A percentile compares a stretch with the other conserved stretches of the same genome.
phyloP scores from a whole-genome alignment of 2,888 invertebrate genomes.

The Brenthis daphne region DNA sequence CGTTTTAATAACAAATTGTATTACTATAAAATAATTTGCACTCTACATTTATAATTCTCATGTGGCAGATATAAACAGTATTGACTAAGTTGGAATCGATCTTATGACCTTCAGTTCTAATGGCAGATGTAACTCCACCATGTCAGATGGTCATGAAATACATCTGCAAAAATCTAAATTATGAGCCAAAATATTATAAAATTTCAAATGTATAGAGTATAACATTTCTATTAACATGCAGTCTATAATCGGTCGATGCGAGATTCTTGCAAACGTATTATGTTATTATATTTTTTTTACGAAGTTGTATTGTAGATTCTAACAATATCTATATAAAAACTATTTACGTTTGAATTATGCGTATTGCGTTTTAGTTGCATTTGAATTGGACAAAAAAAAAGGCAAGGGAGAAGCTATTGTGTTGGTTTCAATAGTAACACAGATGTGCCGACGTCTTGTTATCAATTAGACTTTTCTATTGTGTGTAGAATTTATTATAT shows the following conservation, averaged over 20 bases:
- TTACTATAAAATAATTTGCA: too few relatives aligned
- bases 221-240: slow-evolving; percentile 5
- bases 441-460: slow-evolving; percentile 36
- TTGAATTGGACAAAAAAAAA: slow-evolving; percentile 29
- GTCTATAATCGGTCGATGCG: not conserved
- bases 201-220: not conserved
- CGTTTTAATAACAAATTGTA: too few relatives aligned
- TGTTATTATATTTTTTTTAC: not conserved
- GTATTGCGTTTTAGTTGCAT: slow-evolving; percentile 26
- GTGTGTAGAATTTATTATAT: slow-evolving; percentile 1
- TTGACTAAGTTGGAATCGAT: too few relatives aligned
- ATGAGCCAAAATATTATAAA: too few relatives aligned
- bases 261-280: not conserved
- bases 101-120: too few relatives aligned
- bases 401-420: slow-evolving; percentile 32
- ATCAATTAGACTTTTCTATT: slow-evolving; percentile 25
- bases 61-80: too few relatives aligned
- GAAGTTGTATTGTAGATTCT: slow-evolving; percentile 4
- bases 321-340: slow-evolving; percentile 18
- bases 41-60: too few relatives aligned
- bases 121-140: not conserved
- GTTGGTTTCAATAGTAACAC: slow-evolving; percentile 25
- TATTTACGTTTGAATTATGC: slow-evolving; percentile 10
- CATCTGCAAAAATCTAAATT: too few relatives aligned
- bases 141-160: too few relatives aligned